These are phyloP conservation scores for Macrotus californicus DNA, from an alignment of 2,113 vertebrate species.

Conservation along the genomic window DNA sequence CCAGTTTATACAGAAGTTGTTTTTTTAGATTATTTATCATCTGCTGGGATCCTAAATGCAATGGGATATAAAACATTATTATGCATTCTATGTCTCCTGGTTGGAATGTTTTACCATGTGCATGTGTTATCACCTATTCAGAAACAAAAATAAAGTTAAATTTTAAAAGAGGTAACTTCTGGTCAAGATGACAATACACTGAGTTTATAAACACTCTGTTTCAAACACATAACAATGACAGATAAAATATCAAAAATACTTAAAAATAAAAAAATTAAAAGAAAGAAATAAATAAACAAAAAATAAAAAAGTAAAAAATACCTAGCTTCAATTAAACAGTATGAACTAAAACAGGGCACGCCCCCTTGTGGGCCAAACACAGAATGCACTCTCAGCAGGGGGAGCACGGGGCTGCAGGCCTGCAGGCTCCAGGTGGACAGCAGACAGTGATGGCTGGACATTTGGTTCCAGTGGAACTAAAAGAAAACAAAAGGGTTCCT, in stretches of 20 bases:
- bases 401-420: not conserved
- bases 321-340: not conserved
- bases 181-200: not conserved
- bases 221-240: not conserved
- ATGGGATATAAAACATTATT: not conserved
- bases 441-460: too few relatives aligned
- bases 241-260: not conserved
- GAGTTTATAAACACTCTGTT: conserved; percentile 13
- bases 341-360: not conserved
- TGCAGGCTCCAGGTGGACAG: not conserved
- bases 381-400: not conserved
- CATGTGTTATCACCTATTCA: not conserved
- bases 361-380: not conserved
- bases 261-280: not conserved
- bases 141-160: not conserved
- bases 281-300: not conserved
- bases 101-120: not conserved
- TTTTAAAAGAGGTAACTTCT: not conserved
- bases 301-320: not conserved
- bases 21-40: not conserved
- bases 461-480: not conserved
- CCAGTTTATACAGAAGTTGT: not conserved
- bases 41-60: not conserved
- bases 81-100: not conserved
- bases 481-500: not conserved